A percentile compares a stretch with the other conserved stretches of the same genome.
Evolutionary conservation across 2,113 vertebrate genomes (phyloP).

Genomic region (Parotia lawesii): DNA sequence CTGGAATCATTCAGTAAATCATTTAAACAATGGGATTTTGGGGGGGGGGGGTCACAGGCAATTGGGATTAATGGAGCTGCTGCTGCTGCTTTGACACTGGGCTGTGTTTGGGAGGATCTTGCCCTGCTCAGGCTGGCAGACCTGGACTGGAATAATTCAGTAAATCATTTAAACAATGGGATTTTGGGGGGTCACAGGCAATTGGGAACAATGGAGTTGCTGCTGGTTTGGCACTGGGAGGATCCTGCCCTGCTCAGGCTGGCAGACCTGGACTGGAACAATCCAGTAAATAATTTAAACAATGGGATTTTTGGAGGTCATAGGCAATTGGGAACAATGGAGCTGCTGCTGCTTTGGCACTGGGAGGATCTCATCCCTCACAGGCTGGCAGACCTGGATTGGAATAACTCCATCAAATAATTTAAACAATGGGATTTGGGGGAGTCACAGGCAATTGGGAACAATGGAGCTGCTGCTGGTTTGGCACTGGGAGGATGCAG

Average conservation of each 20-base stretch:
- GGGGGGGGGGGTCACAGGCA: too few relatives aligned
- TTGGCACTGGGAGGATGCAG: not conserved
- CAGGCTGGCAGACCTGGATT: not conserved
- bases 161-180: too few relatives aligned
- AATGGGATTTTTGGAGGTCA: not conserved
- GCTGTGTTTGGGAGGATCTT: too few relatives aligned
- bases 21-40: too few relatives aligned
- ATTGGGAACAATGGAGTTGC: too few relatives aligned
- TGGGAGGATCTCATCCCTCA: not conserved
- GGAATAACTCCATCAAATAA: not conserved
- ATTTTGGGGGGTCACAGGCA: too few relatives aligned
- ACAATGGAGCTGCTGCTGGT: fast-evolving
- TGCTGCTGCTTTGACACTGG: too few relatives aligned
- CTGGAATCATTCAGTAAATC: too few relatives aligned
- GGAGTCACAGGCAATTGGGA: not conserved
- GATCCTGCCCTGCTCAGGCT: fast-evolving
- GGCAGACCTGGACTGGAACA: not conserved
- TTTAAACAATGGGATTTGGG: not conserved
- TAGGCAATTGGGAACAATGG: fast-evolving
- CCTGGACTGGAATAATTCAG: too few relatives aligned
- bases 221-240: not conserved
- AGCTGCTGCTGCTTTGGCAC: not conserved
- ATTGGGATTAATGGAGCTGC: not conserved
- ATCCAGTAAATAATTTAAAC: not conserved
- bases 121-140: too few relatives aligned